phyloP scores from a whole-genome alignment of 2,113 vertebrate genomes.

The Ascaphus truei region DNA sequence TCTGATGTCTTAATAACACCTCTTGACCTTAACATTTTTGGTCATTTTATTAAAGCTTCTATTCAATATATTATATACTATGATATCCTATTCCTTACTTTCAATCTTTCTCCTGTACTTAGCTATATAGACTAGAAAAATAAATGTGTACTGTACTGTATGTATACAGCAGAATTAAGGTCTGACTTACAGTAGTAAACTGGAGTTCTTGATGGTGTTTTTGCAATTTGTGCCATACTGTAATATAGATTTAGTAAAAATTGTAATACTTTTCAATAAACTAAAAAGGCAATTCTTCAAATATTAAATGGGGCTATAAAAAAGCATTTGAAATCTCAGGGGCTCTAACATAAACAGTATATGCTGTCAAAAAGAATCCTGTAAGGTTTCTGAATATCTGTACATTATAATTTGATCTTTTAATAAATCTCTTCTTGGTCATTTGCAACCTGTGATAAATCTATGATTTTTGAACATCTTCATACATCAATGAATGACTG shows the following conservation, averaged over 20 bases:
- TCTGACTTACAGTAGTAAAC: neutral
- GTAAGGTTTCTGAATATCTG: neutral
- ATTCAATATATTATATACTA: too few relatives aligned
- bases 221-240: neutral
- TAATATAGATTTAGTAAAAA: constrained; percentile 9
- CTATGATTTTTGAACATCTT: constrained; percentile 1
- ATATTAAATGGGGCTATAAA: too few relatives aligned
- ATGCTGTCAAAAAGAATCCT: neutral
- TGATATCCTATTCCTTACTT: too few relatives aligned
- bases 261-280: constrained; percentile 9
- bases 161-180: neutral
- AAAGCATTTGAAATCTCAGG: neutral
- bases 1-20: too few relatives aligned
- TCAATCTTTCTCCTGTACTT: too few relatives aligned
- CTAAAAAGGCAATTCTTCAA: constrained; percentile 4
- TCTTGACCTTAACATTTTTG: too few relatives aligned
- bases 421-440: neutral
- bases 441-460: neutral
- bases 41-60: too few relatives aligned
- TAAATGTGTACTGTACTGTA: neutral
- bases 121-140: too few relatives aligned
- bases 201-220: neutral
- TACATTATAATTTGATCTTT: neutral
- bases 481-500: constrained; percentile 1
- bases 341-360: neutral